Percentiles rank a stretch among this genome's conserved stretches.
Evolutionary conservation across 1,140 invertebrate species (phyloP).

Genomic region (Cephus cinctus): DNA sequence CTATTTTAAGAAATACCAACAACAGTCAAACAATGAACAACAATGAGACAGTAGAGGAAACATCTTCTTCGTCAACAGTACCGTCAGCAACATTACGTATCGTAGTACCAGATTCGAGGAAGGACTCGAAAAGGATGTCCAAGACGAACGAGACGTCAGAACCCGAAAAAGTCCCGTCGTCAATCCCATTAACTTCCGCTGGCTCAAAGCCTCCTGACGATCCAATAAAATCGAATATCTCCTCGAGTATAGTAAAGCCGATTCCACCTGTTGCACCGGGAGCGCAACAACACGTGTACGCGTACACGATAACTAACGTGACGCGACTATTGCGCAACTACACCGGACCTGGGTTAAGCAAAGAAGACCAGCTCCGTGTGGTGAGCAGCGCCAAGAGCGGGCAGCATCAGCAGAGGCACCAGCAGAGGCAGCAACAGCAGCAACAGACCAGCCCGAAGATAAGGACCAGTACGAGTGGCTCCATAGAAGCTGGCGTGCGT

Average conservation of each 20-base stretch:
- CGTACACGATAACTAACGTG: constrained; percentile 53
- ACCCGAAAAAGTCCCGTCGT: too few relatives aligned
- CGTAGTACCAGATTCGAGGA: too few relatives aligned
- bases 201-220: too few relatives aligned
- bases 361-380: constrained; percentile 19
- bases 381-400: not conserved
- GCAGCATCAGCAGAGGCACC: constrained; percentile 15
- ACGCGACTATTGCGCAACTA: constrained; percentile 53
- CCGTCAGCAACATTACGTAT: constrained; percentile 1
- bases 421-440: constrained; percentile 23
- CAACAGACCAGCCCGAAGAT: constrained; percentile 19
- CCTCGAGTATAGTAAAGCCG: too few relatives aligned
- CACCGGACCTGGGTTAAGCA: constrained; percentile 47
- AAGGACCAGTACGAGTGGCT: constrained; percentile 31
- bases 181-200: too few relatives aligned
- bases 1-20: too few relatives aligned
- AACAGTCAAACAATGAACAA: too few relatives aligned
- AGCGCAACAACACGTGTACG: constrained; percentile 47
- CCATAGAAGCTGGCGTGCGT: constrained; percentile 22
- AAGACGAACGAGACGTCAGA: too few relatives aligned
- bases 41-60: not conserved
- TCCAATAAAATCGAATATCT: too few relatives aligned
- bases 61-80: not conserved
- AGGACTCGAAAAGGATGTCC: too few relatives aligned
- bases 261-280: constrained; percentile 29